Conservation (phyloP, 2,113 vertebrate species). For the Narcine bancroftii region DNA sequence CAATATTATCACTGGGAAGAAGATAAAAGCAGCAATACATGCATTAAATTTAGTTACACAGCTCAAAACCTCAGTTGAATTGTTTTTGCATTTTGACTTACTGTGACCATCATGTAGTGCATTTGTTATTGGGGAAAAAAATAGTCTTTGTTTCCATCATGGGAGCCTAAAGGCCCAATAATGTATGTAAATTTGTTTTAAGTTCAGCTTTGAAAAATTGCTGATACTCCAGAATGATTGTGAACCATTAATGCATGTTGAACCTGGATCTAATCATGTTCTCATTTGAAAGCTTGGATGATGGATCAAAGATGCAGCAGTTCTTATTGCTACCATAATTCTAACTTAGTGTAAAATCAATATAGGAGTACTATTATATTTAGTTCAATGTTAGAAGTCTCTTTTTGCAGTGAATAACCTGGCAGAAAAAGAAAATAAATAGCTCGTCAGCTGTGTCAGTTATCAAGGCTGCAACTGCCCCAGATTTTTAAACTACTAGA, state of each 20-base stretch:
- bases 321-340: neutral
- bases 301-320: neutral
- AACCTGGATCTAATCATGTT: neutral
- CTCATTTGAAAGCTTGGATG: neutral
- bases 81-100: neutral
- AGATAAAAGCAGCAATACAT: neutral
- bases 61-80: neutral
- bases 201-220: neutral
- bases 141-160: neutral
- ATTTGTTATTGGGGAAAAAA: neutral
- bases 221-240: neutral
- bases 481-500: too few species aligned
- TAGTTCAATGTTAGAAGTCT: neutral
- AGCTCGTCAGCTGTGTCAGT: too few species aligned
- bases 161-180: neutral
- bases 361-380: neutral
- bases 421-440: neutral
- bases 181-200: constrained; percentile 4
- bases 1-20: neutral
- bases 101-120: neutral
- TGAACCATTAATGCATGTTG: neutral
- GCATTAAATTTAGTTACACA: neutral
- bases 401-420: neutral
- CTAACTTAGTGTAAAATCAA: neutral
- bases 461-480: too few species aligned